Evolutionary conservation across 2,113 vertebrate species (phyloP).

Genomic region (Hyperopisus bebe): DNA sequence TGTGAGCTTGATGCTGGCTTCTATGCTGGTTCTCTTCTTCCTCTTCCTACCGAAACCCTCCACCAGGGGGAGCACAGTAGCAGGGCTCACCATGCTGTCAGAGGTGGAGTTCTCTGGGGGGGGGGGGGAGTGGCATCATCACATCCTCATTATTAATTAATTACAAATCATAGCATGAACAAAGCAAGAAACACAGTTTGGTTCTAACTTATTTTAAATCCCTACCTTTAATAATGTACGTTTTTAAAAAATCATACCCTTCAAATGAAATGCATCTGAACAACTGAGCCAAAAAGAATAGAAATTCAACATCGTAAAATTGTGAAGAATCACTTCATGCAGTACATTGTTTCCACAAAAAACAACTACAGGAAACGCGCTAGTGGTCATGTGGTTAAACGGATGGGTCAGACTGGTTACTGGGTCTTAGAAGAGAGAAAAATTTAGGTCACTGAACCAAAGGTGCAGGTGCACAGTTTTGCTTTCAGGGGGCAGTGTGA

Average conservation of each 20-base stretch:
- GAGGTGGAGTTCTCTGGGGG: slow-evolving; percentile 78
- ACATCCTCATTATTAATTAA: neutral
- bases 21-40: slow-evolving; percentile 96
- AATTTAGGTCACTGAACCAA: neutral
- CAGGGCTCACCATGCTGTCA: slow-evolving; percentile 69
- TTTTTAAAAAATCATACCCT: neutral
- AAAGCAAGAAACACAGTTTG: neutral
- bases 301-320: neutral
- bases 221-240: neutral
- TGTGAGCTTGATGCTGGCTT: slow-evolving; percentile 91
- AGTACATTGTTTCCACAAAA: neutral
- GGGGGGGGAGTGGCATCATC: neutral
- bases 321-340: neutral
- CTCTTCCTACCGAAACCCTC: slow-evolving; percentile 92
- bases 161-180: neutral
- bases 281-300: neutral
- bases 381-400: neutral
- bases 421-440: neutral
- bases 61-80: slow-evolving; percentile 70
- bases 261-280: neutral
- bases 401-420: neutral
- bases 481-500: neutral
- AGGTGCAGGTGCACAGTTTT: neutral
- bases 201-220: neutral
- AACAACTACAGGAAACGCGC: neutral